These are phyloP conservation scores for Apus apus DNA, from an alignment of 2,113 vertebrate genomes.

Conservation along the genomic window DNA sequence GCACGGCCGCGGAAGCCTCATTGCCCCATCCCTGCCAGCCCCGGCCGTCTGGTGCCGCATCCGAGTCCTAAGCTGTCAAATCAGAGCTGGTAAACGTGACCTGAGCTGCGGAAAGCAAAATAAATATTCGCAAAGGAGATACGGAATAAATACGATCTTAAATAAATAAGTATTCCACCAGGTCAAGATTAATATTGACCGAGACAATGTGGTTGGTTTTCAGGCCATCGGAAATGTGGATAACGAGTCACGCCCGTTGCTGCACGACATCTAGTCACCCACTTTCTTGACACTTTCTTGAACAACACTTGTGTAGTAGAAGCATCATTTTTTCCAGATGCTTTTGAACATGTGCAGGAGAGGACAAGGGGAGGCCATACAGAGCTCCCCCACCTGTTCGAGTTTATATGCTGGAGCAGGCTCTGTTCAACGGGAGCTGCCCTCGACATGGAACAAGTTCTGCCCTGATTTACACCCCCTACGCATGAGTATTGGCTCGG, in stretches of 20 bases:
- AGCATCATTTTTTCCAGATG: not conserved
- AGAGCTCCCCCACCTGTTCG: not conserved
- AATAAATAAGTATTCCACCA: not conserved
- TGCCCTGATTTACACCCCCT: not conserved
- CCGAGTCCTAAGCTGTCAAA: not conserved
- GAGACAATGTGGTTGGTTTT: fast-evolving
- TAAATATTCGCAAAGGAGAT: not conserved
- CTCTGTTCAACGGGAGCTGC: not conserved
- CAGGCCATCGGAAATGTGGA: not conserved
- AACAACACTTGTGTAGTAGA: not conserved
- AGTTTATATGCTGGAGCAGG: not conserved
- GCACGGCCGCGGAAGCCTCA: not conserved
- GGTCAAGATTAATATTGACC: not conserved
- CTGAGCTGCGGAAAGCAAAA: not conserved
- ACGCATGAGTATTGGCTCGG: not conserved
- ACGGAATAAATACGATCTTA: fast-evolving
- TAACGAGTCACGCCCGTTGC: not conserved
- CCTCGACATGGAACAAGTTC: not conserved
- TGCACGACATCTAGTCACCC: not conserved
- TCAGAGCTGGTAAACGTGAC: not conserved
- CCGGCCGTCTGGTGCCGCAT: not conserved
- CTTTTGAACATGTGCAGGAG: not conserved
- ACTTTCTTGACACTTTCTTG: not conserved
- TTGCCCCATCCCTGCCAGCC: not conserved
- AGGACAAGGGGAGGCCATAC: not conserved